Conservation (phyloP, 2,113 vertebrate genomes). For the Psephotus haematonotus region DNA sequence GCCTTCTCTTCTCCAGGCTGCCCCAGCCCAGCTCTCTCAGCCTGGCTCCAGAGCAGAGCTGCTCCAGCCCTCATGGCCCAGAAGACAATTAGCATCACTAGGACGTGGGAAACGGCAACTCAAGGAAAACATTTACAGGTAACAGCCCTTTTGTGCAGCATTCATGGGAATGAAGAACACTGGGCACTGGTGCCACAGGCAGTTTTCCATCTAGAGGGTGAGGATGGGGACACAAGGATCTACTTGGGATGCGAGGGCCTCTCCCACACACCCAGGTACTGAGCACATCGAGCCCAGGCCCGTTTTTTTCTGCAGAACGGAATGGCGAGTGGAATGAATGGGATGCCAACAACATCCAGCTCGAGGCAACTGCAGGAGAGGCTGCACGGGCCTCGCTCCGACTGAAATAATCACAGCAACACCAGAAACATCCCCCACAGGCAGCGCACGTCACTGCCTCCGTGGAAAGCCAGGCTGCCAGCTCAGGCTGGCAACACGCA, state of each 20-base stretch:
- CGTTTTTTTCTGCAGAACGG: not conserved
- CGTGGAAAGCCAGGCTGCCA: too few relatives aligned
- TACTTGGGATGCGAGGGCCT: not conserved
- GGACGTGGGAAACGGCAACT: not conserved
- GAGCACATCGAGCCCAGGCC: rapidly evolving
- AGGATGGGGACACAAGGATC: not conserved
- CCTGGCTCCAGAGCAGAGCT: not conserved
- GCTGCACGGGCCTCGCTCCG: not conserved
- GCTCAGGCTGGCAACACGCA: rapidly evolving
- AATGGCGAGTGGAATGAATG: rapidly evolving
- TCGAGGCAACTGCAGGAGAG: rapidly evolving
- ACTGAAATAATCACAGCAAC: not conserved
- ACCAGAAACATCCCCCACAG: rapidly evolving
- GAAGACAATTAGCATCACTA: not conserved
- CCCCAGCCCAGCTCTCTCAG: not conserved
- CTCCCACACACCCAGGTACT: rapidly evolving
- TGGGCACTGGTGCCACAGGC: rapidly evolving
- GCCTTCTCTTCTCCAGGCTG: not conserved
- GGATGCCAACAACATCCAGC: not conserved
- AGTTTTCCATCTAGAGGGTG: not conserved
- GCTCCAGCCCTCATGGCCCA: not conserved
- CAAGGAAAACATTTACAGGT: not conserved
- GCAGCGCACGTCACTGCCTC: not conserved
- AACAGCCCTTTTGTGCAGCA: not conserved
- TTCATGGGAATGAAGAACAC: rapidly evolving